phyloP scores from a whole-genome alignment of 2,888 invertebrate species.

The Cantharis rustica region DNA sequence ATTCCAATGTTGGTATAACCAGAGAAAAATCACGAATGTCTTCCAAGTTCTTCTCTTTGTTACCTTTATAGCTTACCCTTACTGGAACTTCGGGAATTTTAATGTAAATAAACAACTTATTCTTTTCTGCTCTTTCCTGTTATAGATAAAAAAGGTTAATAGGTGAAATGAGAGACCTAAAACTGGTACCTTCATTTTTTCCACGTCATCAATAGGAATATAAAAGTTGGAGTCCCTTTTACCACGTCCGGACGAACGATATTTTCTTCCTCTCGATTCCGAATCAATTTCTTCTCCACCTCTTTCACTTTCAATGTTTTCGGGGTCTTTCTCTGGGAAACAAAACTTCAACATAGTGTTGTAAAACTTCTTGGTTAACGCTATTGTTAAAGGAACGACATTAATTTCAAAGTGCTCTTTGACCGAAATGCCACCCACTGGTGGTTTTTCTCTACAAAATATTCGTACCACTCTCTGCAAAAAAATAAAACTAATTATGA shows the following conservation, averaged over 20 bases:
- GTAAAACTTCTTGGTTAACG: slow-evolving; percentile 94
- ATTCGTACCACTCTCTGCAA: slow-evolving; percentile 82
- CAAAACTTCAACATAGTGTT: slow-evolving; percentile 97
- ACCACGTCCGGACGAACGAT: slow-evolving; percentile 58
- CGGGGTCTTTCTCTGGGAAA: slow-evolving; percentile 92
- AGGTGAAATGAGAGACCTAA: neutral
- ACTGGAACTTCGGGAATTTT: slow-evolving; percentile 92
- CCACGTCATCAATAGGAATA: slow-evolving; percentile 92
- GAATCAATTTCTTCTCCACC: slow-evolving; percentile 66
- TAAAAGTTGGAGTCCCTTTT: slow-evolving; percentile 88
- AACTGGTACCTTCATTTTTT: slow-evolving; percentile 84
- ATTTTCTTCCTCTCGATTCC: slow-evolving; percentile 56
- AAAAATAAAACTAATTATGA: neutral
- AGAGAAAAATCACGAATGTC: slow-evolving; percentile 94
- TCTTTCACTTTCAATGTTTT: slow-evolving; percentile 71
- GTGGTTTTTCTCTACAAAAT: slow-evolving; percentile 93
- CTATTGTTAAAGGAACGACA: slow-evolving; percentile 89
- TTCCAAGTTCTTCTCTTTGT: slow-evolving; percentile 97
- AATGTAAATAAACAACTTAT: slow-evolving; percentile 97
- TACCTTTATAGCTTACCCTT: slow-evolving; percentile 93
- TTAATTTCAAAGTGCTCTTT: slow-evolving; percentile 99
- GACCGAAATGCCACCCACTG: slow-evolving; percentile 98
- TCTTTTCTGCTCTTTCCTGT: slow-evolving; percentile 95
- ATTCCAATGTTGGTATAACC: slow-evolving; percentile 94
- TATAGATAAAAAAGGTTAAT: neutral